phyloP scores from a whole-genome alignment of 2,113 vertebrate genomes.

The Spheniscus mendiculus region DNA sequence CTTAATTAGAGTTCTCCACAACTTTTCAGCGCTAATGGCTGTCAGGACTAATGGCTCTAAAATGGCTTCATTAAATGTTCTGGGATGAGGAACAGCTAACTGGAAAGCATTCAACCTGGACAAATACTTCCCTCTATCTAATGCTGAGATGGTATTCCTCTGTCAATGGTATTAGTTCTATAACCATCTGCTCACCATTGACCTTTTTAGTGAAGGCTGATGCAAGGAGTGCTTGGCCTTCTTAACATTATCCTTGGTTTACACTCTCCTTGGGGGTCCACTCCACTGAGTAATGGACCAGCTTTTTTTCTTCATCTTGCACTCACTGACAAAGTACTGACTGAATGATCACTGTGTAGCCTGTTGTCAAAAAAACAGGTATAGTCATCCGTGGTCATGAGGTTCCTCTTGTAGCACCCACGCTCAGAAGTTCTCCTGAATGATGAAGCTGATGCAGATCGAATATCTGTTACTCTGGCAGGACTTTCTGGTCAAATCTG shows the following conservation, averaged over 20 bases:
- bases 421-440: not conserved
- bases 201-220: not conserved
- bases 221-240: not conserved
- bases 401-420: not conserved
- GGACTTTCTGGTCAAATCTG: not conserved
- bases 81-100: not conserved
- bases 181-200: not conserved
- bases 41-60: not conserved
- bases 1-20: not conserved
- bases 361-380: not conserved
- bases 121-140: not conserved
- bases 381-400: fast-evolving
- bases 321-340: not conserved
- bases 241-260: not conserved
- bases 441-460: not conserved
- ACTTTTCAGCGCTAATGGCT: not conserved
- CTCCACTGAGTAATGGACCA: not conserved
- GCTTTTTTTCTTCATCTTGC: not conserved
- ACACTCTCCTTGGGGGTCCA: not conserved
- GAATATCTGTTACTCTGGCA: not conserved
- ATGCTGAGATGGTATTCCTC: not conserved
- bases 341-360: not conserved
- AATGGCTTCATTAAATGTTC: not conserved
- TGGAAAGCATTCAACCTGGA: not conserved
- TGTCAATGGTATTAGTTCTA: not conserved